Percentiles rank a stretch among this genome's conserved stretches.
phyloP scores from a whole-genome alignment of 2,113 vertebrate species.

The Toxotes jaculatrix region DNA sequence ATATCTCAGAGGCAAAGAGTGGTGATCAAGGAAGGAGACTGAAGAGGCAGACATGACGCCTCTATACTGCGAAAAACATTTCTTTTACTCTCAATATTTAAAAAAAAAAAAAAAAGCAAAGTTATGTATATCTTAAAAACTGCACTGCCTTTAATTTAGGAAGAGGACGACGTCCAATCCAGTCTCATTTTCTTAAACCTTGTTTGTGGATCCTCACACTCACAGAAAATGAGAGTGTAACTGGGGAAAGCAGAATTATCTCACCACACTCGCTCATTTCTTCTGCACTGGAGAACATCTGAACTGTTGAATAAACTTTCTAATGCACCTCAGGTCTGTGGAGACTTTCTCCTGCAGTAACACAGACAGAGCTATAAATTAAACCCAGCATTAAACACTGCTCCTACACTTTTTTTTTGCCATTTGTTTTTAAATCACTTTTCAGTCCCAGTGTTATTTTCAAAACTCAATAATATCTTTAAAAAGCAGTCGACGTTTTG shows the following conservation, averaged over 20 bases:
- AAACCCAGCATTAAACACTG: too few relatives aligned
- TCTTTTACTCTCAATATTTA: neutral
- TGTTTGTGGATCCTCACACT: too few relatives aligned
- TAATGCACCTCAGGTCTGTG: neutral
- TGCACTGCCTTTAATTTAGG: neutral
- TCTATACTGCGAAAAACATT: neutral
- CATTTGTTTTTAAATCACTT: too few relatives aligned
- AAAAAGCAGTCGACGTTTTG: too few relatives aligned
- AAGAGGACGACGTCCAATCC: neutral
- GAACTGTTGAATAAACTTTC: neutral
- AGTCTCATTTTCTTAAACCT: neutral
- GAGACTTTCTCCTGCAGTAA: neutral
- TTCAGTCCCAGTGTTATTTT: too few relatives aligned
- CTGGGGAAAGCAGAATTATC: neutral
- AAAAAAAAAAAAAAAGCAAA: constrained; percentile 1
- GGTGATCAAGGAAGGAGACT: constrained; percentile 52
- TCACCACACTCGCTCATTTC: neutral
- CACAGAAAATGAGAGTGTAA: neutral
- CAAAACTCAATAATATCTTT: too few relatives aligned
- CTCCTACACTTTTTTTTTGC: too few relatives aligned
- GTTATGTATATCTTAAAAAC: neutral
- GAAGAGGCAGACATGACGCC: neutral
- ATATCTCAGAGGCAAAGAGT: constrained; percentile 15
- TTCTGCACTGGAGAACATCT: neutral
- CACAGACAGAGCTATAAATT: neutral